Base-by-base conservation (phyloP, 2,113 vertebrate genomes). In the Siniperca knerii region DNA sequence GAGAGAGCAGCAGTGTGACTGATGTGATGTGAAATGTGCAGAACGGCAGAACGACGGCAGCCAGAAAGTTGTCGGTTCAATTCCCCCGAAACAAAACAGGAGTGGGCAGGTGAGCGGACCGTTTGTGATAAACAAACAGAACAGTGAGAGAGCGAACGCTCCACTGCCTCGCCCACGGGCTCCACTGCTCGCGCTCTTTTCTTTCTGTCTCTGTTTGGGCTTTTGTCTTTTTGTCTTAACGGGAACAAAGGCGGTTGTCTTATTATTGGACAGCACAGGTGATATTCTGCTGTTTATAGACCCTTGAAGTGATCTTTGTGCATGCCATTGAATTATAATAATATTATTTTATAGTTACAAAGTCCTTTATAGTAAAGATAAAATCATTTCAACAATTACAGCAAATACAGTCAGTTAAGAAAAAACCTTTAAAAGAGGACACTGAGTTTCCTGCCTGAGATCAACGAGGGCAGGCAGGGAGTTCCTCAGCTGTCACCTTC, bases 21-120 rank as follows among this genome's bases (percentile, higher is more conserved):
- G 52, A 82, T 75, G 78, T 2, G 62, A 71, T 67, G 85, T 82
- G 88, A 84, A 71, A 66, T 71, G 85, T 79, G 75, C 66, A 50
- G 64, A n/a, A 23, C 52, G 71, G 61, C 64, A 46, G 58, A 83
- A 69, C 58, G 44, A 29, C 25, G 21, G 50, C 8, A 37, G 57
- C 21, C 65, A 64, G 15, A 68, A 25, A 58, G 81, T 46, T 70
- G 82, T 58, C 11, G 48, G 75, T 82, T 85, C 55, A 64, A 52
- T 58, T 55, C 35, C 68, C 57, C 64, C 2, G 16, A 55, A 67
- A 62, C 15, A n/a, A 4, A 66, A 13, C 11, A n/a, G n/a, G 29
- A 33, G 64, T 23, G 15, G 33, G 68, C 60, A 50, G 61, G 33
- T n/a, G 4, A 76, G 29, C 74, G 37, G 46, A 25, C 54, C 55